Conservation (phyloP, 2,113 vertebrate genomes). For the Illadopsis cleaveri region DNA sequence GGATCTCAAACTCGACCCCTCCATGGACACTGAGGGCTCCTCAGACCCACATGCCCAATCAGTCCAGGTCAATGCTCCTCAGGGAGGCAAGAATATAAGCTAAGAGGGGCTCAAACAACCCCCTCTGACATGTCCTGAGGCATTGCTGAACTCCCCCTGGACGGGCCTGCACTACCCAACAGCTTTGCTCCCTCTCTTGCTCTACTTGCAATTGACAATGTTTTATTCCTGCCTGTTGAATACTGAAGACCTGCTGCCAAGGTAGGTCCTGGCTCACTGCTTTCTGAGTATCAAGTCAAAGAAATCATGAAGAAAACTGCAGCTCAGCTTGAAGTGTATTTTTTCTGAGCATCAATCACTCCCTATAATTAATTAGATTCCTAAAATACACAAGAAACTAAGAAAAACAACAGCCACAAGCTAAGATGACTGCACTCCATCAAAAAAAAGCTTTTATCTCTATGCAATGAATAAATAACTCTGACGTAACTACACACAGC, state of each 20-base stretch:
- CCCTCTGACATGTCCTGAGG: neutral
- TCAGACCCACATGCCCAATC: neutral
- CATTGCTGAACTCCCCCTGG: neutral
- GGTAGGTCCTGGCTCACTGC: neutral
- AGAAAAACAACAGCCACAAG: slow-evolving; percentile 55
- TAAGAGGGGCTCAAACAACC: neutral
- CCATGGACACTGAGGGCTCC: neutral
- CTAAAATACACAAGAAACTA: slow-evolving; percentile 51
- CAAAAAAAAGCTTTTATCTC: slow-evolving; percentile 47
- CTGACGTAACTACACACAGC: slow-evolving; percentile 32
- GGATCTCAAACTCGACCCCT: neutral
- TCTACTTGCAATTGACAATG: neutral
- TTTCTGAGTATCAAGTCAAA: neutral
- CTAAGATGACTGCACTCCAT: slow-evolving; percentile 31
- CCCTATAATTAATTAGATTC: slow-evolving; percentile 40
- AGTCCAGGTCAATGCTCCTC: neutral
- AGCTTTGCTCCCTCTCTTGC: neutral
- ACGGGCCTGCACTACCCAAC: neutral
- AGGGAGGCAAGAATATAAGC: neutral
- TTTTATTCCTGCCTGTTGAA: neutral
- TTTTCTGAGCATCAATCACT: slow-evolving; percentile 13
- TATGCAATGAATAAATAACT: slow-evolving; percentile 49
- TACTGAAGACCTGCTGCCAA: neutral
- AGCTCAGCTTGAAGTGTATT: neutral
- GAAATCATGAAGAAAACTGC: neutral